Conservation (phyloP, 2,888 invertebrate species). For the Caenorhabditis sp. region DNA sequence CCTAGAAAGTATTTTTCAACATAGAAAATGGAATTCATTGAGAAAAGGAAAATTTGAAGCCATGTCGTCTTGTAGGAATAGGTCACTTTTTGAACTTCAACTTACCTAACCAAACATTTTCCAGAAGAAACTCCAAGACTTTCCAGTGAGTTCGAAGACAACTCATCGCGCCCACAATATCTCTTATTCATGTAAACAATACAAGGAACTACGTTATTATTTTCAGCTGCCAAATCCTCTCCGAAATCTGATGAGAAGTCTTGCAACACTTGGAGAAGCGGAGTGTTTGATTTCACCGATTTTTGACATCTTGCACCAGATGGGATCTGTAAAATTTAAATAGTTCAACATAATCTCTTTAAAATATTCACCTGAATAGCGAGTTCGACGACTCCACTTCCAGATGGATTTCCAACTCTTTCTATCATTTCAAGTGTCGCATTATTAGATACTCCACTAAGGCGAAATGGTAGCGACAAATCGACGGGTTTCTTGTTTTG, state of each 20-base stretch:
- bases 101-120: slow-evolving; percentile 40
- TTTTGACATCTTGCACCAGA: slow-evolving; percentile 35
- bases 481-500: slow-evolving; percentile 85
- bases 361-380: slow-evolving; percentile 50
- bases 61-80: too few species aligned
- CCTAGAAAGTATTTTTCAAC: background rate
- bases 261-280: slow-evolving; percentile 39
- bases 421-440: slow-evolving; percentile 85
- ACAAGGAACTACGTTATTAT: slow-evolving; percentile 38
- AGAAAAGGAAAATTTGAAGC: too few species aligned
- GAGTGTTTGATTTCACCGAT: slow-evolving; percentile 21
- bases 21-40: too few species aligned
- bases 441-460: slow-evolving; percentile 88
- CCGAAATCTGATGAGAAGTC: slow-evolving; percentile 33
- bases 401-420: slow-evolving; percentile 6
- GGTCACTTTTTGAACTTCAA: too few species aligned
- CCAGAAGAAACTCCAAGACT: slow-evolving; percentile 43
- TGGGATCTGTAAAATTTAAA: slow-evolving; percentile 27
- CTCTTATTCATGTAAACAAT: slow-evolving; percentile 55
- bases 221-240: slow-evolving; percentile 33
- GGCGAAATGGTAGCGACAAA: slow-evolving; percentile 81
- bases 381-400: slow-evolving; percentile 40
- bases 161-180: slow-evolving; percentile 33
- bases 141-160: slow-evolving; percentile 29
- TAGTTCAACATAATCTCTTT: background rate